Evolutionary conservation across 2,888 invertebrate genomes (phyloP), one percentile per base, ranked within the genome.

Genomic region (Lasioglossum pauxillum): DNA sequence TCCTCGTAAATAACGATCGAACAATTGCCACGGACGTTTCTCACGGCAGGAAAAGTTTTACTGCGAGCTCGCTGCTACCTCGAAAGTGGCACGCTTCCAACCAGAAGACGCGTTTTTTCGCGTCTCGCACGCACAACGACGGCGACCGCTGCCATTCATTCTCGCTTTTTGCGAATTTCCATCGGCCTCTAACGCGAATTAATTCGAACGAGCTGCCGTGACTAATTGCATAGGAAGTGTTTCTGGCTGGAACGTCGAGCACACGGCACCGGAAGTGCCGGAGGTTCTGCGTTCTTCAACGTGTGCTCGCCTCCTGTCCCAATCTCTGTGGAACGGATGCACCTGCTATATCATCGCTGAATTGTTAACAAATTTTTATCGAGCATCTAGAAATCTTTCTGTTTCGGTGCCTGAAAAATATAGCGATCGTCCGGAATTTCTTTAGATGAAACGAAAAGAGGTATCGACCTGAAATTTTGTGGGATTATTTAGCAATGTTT

Each of bases 211-310:
- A 23, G 44, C 78, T 89, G 86, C 85, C 91, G 89, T 91, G 90
- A 92, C 93, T 93, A 93, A 94, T 94, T 92, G 86, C 84, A 91
- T 90, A 90, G 93, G 92, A 94, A 94, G 89, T 85, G 72, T 35
- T 44, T 23, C 67, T 44, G 19, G 80, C 74, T 19, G 64, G 38
- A 44, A 31, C n/a, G 73, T 78, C 67, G 31, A 49, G 44, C 53
- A 8, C 38, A 46, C 69, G 8, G 8, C 38, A 46, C 69, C 78
- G 76, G 74, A 86, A 88, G 78, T n/a, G 57, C 57, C 27, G 49
- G 35, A 10, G 23, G 23, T 38, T n/a, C 1, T 7, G 35, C n/a
- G 38, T 38, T 38, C 19, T 10, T 53, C 53, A 23, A 23, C 69
- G 35, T 3, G 31, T 8, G 35, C 67, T n/a, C 60, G 35, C 67